Conservation (phyloP, 2,113 vertebrate genomes). For the Podocnemis expansa region DNA sequence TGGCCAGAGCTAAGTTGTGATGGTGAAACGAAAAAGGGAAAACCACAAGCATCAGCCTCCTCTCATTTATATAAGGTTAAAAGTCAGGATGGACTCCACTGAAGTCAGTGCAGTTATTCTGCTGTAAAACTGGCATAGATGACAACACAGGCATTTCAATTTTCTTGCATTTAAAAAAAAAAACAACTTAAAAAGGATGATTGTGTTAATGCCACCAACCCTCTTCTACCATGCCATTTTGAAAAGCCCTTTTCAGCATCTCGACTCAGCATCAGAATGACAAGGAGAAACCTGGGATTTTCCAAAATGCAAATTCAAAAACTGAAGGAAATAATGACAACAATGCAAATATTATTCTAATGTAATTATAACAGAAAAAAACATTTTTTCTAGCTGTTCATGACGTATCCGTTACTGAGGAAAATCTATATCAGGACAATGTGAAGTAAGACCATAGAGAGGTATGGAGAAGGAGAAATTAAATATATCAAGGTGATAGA, state of each 20-base stretch:
- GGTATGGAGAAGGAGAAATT: not conserved
- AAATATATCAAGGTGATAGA: not conserved
- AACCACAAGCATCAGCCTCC: not conserved
- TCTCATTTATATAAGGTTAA: not conserved
- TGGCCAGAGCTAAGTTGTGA: not conserved
- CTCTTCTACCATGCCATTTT: not conserved
- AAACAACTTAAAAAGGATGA: fast-evolving
- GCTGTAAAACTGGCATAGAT: not conserved
- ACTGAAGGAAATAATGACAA: not conserved
- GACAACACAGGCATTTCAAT: not conserved
- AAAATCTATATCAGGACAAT: not conserved
- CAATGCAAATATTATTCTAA: not conserved
- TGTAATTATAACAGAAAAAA: not conserved
- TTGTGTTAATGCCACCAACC: fast-evolving
- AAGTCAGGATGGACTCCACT: not conserved
- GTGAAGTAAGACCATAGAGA: not conserved
- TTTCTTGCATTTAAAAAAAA: not conserved
- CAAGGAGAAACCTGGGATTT: not conserved
- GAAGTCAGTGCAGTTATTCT: not conserved
- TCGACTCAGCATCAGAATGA: not conserved
- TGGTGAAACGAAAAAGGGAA: not conserved
- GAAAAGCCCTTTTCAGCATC: not conserved
- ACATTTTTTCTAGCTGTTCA: not conserved
- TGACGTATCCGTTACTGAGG: not conserved
- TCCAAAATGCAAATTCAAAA: not conserved